These are phyloP conservation scores for Hydrozoanthus gracilis DNA, from an alignment of 92 coral and sea anemone genomes.

Conservation along the genomic window DNA sequence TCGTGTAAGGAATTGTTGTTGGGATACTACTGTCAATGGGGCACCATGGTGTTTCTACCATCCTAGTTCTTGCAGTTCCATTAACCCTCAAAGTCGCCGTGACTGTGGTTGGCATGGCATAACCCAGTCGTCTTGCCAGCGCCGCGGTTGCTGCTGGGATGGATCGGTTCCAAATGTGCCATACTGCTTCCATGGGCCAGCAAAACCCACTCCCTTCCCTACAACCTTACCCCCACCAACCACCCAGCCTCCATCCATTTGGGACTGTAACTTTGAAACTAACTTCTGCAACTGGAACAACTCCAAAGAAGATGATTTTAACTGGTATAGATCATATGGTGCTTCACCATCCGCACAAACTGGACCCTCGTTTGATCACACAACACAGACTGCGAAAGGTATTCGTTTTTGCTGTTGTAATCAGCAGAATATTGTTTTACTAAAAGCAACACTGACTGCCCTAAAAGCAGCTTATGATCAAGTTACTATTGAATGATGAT, in stretches of 20 bases:
- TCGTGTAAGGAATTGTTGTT: slow-evolving; percentile 80
- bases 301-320: slow-evolving; percentile 80
- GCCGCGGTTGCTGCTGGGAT: slow-evolving; percentile 94
- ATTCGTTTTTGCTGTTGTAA: neutral
- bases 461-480: too few species aligned
- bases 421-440: too few species aligned
- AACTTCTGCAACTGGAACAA: slow-evolving; percentile 87
- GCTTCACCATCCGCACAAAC: slow-evolving; percentile 70
- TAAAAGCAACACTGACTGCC: too few species aligned
- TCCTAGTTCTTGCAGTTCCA: slow-evolving; percentile 88
- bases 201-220: slow-evolving; percentile 97
- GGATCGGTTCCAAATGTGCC: slow-evolving; percentile 83
- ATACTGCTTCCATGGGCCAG: slow-evolving; percentile 89
- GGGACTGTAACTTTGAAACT: slow-evolving; percentile 91
- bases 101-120: slow-evolving; percentile 80
- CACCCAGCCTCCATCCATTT: slow-evolving; percentile 75
- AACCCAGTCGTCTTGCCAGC: slow-evolving; percentile 61
- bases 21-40: slow-evolving; percentile 81
- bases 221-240: slow-evolving; percentile 92
- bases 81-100: slow-evolving; percentile 71
- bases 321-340: slow-evolving; percentile 77
- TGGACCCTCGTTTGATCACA: slow-evolving; percentile 90
- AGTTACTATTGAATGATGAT: too few species aligned
- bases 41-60: slow-evolving; percentile 95
- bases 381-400: slow-evolving; percentile 87